These are phyloP conservation scores for Stenodera caucasica DNA, from an alignment of 2,888 invertebrate species.

Conservation along the genomic window DNA sequence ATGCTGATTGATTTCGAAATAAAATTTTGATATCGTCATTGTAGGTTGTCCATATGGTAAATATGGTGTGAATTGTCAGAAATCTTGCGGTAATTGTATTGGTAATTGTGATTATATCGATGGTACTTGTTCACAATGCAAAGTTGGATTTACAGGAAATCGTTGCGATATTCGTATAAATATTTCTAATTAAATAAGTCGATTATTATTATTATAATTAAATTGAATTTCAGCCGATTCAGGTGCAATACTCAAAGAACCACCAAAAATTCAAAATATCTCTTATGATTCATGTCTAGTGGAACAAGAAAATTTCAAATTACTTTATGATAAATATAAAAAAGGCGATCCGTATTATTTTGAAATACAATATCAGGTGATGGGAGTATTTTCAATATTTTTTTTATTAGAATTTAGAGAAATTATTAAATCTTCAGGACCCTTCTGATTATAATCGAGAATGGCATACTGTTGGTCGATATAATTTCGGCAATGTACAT, in stretches of 20 bases:
- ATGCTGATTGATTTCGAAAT: too few relatives aligned
- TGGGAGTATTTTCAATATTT: too few relatives aligned
- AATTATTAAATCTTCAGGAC: not conserved
- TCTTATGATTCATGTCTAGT: not conserved
- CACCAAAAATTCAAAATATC: not conserved
- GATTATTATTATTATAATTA: too few relatives aligned
- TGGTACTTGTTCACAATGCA: conserved; percentile 23
- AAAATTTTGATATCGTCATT: conserved; percentile 10
- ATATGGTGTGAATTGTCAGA: conserved; percentile 41
- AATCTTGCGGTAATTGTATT: conserved; percentile 37
- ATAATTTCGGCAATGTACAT: not conserved
- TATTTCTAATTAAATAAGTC: not conserved
- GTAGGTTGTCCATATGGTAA: conserved; percentile 29
- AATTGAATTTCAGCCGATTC: conserved; percentile 2
- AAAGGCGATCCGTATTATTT: not conserved
- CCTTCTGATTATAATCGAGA: not conserved
- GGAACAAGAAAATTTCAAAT: not conserved
- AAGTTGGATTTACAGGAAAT: conserved; percentile 13
- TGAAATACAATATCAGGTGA: not conserved
- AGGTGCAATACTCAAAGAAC: not conserved
- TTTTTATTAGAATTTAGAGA: too few relatives aligned
- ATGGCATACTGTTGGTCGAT: not conserved
- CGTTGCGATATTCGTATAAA: conserved; percentile 30
- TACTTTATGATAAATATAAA: not conserved
- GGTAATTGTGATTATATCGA: conserved; percentile 11